Percentiles rank a stretch among this genome's conserved stretches.
Evolutionary conservation across 2,888 invertebrate species (phyloP).

Genomic region (Mylabris sibirica): DNA sequence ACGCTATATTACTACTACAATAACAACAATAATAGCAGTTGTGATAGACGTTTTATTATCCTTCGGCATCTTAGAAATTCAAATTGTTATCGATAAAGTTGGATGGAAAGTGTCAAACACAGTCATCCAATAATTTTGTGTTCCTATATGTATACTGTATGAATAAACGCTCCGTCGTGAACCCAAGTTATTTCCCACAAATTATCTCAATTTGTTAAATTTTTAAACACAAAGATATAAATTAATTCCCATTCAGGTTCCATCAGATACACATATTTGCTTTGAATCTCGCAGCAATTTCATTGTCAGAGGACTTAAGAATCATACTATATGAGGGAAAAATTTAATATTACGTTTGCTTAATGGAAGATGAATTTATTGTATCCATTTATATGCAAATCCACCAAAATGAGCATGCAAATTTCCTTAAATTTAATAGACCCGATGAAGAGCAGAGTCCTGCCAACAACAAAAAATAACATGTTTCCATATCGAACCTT

Average conservation of each 20-base stretch:
- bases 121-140: neutral
- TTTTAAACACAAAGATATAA: no score
- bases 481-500: neutral
- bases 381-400: neutral
- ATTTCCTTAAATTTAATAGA: neutral
- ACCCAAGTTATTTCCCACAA: no score
- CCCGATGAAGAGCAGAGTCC: no score
- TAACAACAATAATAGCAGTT: neutral
- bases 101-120: neutral
- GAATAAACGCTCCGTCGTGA: no score
- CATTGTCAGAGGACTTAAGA: neutral
- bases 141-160: no score
- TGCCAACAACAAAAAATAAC: neutral
- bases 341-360: conserved; percentile 1
- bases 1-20: neutral
- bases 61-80: neutral
- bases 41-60: neutral
- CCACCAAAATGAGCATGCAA: neutral
- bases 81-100: neutral
- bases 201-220: no score
- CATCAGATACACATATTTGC: no score
- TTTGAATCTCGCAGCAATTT: neutral
- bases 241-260: no score
- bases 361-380: neutral
- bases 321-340: neutral